phyloP scores from a whole-genome alignment of 2,113 vertebrate species.

The Orycteropus afer region DNA sequence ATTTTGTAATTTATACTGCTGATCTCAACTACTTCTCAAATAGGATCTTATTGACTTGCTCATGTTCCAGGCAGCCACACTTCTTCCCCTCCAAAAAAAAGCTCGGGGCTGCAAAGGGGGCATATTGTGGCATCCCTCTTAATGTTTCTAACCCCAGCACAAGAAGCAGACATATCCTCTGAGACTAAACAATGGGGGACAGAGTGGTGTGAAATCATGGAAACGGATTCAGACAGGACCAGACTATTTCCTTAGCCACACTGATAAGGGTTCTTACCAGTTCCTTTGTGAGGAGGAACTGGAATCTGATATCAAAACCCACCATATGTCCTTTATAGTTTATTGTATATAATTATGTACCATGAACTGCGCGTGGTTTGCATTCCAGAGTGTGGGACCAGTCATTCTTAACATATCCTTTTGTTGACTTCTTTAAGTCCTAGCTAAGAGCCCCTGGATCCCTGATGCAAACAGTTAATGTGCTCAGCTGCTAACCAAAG shows the following conservation, averaged over 20 bases:
- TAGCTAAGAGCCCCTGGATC: not conserved
- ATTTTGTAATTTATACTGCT: not conserved
- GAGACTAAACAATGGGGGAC: not conserved
- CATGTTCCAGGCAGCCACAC: not conserved
- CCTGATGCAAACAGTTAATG: not conserved
- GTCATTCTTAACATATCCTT: constrained; percentile 54
- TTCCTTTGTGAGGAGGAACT: constrained; percentile 48
- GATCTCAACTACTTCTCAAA: not conserved
- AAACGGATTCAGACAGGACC: not conserved
- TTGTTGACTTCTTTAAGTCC: constrained; percentile 15
- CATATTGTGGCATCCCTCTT: not conserved
- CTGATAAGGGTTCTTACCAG: constrained; percentile 51
- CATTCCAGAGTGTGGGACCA: constrained; percentile 56
- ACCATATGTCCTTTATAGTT: constrained; percentile 49
- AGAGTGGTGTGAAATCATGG: not conserved
- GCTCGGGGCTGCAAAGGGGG: not conserved
- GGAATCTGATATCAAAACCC: constrained; percentile 62
- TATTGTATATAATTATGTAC: constrained; percentile 63
- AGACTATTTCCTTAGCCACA: not conserved
- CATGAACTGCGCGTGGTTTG: constrained; percentile 29
- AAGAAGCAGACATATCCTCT: not conserved
- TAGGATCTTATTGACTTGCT: not conserved
- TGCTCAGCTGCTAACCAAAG: not conserved
- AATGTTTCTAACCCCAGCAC: not conserved
- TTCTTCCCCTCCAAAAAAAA: not conserved